These are phyloP conservation scores for Machimus rusticus DNA, from an alignment of 2,888 invertebrate genomes.

Conservation along the genomic window DNA sequence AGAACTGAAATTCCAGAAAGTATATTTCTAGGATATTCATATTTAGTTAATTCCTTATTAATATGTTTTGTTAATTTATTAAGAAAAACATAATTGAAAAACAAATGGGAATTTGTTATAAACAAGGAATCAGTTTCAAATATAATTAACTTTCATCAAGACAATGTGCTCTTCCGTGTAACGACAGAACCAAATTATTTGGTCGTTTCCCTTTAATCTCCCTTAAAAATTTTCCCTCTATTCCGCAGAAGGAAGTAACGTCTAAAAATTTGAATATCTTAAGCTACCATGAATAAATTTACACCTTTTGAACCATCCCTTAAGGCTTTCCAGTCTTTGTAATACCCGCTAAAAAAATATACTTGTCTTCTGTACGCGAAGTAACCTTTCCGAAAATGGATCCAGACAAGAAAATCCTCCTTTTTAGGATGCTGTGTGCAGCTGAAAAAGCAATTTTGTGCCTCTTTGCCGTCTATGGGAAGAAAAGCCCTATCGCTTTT, in stretches of 20 bases:
- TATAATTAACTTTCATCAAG: background rate
- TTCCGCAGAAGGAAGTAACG: background rate
- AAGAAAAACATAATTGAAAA: no score
- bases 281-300: background rate
- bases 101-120: no score
- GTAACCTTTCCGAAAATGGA: background rate
- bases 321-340: background rate
- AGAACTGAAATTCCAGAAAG: no score
- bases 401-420: background rate
- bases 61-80: no score
- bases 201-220: background rate
- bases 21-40: no score
- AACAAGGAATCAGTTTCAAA: background rate
- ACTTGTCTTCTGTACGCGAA: background rate
- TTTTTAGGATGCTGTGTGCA: background rate
- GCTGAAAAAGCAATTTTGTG: background rate
- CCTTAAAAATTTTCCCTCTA: background rate
- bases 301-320: background rate
- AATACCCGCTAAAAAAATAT: background rate
- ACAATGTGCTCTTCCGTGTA: background rate
- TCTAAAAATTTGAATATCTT: background rate
- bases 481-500: background rate
- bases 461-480: background rate
- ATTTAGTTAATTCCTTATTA: no score
- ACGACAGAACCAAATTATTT: background rate